phyloP scores from a whole-genome alignment of 2,797 vertebrate species.

The Oryzias dopingdopingensis region DNA sequence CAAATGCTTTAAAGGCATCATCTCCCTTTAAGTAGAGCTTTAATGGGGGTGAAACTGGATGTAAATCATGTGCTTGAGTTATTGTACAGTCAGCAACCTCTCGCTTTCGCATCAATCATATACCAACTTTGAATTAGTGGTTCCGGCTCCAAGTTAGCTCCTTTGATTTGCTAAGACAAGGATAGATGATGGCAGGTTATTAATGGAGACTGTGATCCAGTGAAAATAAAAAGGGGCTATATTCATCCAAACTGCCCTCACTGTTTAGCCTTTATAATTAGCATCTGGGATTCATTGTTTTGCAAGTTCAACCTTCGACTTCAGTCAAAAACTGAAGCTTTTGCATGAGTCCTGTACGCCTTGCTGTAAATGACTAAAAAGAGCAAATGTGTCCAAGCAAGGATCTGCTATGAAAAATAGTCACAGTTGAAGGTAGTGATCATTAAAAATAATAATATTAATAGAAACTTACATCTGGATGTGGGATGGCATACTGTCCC shows the following conservation, averaged over 20 bases:
- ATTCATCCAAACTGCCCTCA: constrained; percentile 26
- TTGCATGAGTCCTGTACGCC: background rate
- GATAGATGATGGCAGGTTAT: constrained; percentile 70
- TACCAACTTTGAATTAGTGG: constrained; percentile 67
- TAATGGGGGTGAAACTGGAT: constrained; percentile 62
- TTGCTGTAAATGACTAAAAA: constrained; percentile 5
- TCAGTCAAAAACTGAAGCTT: constrained; percentile 59
- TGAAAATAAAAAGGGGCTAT: constrained; percentile 41
- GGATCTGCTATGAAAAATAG: background rate
- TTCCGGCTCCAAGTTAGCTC: constrained; percentile 58
- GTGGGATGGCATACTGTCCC: constrained; percentile 99
- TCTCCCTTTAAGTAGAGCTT: constrained; percentile 59
- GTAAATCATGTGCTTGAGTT: constrained; percentile 61
- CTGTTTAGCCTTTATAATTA: constrained; percentile 28
- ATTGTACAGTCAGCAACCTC: constrained; percentile 66
- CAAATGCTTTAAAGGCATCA: constrained; percentile 28
- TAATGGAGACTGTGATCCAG: constrained; percentile 48
- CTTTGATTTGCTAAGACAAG: constrained; percentile 54
- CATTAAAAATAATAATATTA: constrained; percentile 37
- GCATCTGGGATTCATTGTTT: constrained; percentile 10
- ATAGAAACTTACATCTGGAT: constrained; percentile 95
- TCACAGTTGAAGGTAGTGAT: constrained; percentile 5
- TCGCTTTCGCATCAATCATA: constrained; percentile 71
- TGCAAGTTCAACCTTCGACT: constrained; percentile 48
- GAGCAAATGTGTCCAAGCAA: constrained; percentile 66